These are phyloP conservation scores for Catharus minimus DNA, from an alignment of 2,113 vertebrate genomes.

Conservation along the genomic window DNA sequence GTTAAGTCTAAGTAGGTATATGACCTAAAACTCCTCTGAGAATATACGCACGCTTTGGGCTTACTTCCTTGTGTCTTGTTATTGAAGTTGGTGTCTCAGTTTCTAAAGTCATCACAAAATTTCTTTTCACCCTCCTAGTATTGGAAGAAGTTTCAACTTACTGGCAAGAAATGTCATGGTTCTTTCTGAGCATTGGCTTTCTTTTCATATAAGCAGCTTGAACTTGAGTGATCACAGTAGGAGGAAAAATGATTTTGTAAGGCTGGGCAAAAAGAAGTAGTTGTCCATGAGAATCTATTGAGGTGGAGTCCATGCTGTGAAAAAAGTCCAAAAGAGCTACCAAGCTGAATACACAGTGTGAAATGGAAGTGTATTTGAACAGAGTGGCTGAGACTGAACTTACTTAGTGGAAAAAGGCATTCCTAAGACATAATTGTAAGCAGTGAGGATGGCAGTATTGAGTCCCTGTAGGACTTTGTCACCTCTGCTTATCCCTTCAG, in stretches of 20 bases:
- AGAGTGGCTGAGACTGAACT: constrained; percentile 9
- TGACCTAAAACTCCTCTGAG: neutral
- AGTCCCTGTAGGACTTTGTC: neutral
- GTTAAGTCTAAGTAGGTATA: neutral
- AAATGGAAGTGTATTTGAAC: constrained; percentile 1
- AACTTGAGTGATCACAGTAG: neutral
- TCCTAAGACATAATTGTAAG: neutral
- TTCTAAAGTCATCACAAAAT: neutral
- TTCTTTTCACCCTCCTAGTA: neutral
- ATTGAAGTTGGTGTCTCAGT: neutral
- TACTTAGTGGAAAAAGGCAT: neutral
- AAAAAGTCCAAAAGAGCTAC: constrained; percentile 13
- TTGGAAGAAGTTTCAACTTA: neutral
- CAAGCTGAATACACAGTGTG: neutral
- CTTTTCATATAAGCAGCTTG: neutral
- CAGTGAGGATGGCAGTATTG: neutral
- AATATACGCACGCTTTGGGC: neutral
- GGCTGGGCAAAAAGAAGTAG: neutral
- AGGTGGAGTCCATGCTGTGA: constrained; percentile 21
- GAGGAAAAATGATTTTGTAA: neutral
- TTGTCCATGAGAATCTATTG: constrained; percentile 4
- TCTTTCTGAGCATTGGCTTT: neutral
- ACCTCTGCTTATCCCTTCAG: neutral
- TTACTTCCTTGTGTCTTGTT: neutral
- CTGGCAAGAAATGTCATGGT: neutral